Evolutionary conservation across 2,888 invertebrate species (phyloP), one percentile per base, ranked within the genome.

Genomic region (Stenodema calcarata): DNA sequence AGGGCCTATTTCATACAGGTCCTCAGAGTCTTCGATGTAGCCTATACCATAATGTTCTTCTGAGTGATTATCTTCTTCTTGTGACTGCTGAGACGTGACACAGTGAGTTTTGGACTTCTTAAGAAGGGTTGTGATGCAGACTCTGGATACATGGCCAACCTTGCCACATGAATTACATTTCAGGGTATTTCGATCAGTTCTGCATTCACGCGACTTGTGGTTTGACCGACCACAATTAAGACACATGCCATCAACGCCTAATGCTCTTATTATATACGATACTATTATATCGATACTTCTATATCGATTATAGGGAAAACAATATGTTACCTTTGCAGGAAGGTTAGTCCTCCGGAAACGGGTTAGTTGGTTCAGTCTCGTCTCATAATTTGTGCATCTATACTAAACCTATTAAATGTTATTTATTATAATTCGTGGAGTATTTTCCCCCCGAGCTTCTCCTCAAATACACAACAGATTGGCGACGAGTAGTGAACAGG

Each of bases 201-300:
- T 9, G 80, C 87, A 79, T 7, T 87, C 87, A 30, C 75, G 76
- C 16, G 87, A 50, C 50, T 28, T 85, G 18, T 87, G 87, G 30
- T 80, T 87, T 7, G 87, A 35, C 11, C 80, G 69, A 75, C 86
- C 87, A 62, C 81, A 87, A 41, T 81, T 73, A 4, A 87, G 70
- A 28, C 85, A 79, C 12, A 69, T 70, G 18, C 41, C 70, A 82
- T 87, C 82, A 18, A 87, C 9, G 1, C 87, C 80, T 27, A 81
- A 62, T 78, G 80, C 54, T 28, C 80, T 47, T 70, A 27, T 70
- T 70, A 70, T 70, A 70, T 70, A n/a, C 70, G 70, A 70, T 70
- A 23, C 16, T 70, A 23, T 3, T 70, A 70, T 3, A 70, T 70
- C 12, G 70, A 70, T 70, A n/a, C n/a, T n/a, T n/a, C n/a, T n/a